Percentiles rank a stretch among this genome's conserved stretches.
Evolutionary conservation across 2,113 vertebrate species (phyloP).

Genomic region (Onychorhynchus coronatus): DNA sequence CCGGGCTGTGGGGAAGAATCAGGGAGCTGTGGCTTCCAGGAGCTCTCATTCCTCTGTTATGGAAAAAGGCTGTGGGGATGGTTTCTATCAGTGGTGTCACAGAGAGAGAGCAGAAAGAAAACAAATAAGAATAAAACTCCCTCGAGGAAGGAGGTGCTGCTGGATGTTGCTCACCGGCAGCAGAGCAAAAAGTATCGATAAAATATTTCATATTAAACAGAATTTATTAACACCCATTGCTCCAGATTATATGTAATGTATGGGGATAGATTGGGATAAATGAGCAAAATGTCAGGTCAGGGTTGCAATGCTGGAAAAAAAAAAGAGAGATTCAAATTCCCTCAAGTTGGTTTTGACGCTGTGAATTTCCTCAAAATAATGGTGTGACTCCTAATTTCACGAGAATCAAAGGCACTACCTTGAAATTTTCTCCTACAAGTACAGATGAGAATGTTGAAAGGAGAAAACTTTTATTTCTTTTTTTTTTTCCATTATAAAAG

Average conservation of each 20-base stretch:
- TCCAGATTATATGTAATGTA: not conserved
- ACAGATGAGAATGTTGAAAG: not conserved
- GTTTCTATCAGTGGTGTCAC: not conserved
- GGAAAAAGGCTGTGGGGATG: not conserved
- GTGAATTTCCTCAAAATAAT: not conserved
- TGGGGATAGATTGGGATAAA: not conserved
- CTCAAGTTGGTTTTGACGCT: too few species aligned
- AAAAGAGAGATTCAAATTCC: not conserved
- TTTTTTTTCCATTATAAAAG: not conserved
- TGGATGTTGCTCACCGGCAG: not conserved
- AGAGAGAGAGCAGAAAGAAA: not conserved
- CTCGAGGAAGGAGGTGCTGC: not conserved
- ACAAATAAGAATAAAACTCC: not conserved
- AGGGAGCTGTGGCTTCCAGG: not conserved
- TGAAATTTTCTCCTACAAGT: not conserved
- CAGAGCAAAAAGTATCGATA: not conserved
- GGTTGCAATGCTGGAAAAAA: not conserved
- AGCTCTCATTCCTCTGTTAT: not conserved
- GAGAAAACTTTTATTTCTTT: not conserved
- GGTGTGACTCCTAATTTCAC: fast-evolving
- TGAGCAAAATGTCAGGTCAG: not conserved
- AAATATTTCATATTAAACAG: not conserved
- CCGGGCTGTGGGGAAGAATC: not conserved
- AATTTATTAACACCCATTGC: fast-evolving
- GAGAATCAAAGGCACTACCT: not conserved